Base-by-base conservation (phyloP, 2,888 invertebrate genomes). In the Sympetrum striolatum region DNA sequence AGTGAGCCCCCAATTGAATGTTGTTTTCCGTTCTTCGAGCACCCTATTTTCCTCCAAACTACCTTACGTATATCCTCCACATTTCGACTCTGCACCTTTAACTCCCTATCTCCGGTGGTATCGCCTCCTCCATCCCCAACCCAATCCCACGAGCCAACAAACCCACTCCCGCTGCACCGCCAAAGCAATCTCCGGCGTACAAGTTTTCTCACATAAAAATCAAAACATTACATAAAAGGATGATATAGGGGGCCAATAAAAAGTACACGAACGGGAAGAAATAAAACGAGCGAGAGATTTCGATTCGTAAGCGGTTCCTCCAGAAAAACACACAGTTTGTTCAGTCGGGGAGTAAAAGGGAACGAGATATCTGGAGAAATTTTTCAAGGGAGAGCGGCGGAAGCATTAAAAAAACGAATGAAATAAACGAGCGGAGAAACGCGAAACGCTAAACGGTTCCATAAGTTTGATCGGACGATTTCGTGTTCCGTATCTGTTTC, bases 271-370 rank as follows among this genome's bases (percentile, higher is more conserved):
- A 14, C 37, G 35, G 15, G n/a, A 60, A 31, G 22, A 64, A 64
- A 60, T 37, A 86, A 58, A 37, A 86, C 22, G 86, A 82, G 79
- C 25, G 48, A 53, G 53, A 53, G 35, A 82, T 53, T 86, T 86
- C 60, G 86, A 86, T 60, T 86, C 60, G 86, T 86, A 64, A 60
- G 37, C 60, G 60, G 58, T 37, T 22, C 86, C 86, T 1, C 0
- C 37, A 37, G 86, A 60, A 60, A 86, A 86, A 86, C 86, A 86
- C 25, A 58, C 86, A 64, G 64, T 86, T 86, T 86, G 86, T 60
- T 86, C 86, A n/a, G 86, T 58, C 58, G 53, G 18, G 53, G 18
- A 53, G 18, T 53, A 53, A 53, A 53, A 53, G 18, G 18, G 18
- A 18, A 18, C 60, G 86, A 86, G 64, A 86, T 60, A 60, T 58